Percentiles rank a stretch among this genome's conserved stretches.
Conservation (phyloP, 1,140 invertebrate genomes). For the Zophobas atratus region DNA sequence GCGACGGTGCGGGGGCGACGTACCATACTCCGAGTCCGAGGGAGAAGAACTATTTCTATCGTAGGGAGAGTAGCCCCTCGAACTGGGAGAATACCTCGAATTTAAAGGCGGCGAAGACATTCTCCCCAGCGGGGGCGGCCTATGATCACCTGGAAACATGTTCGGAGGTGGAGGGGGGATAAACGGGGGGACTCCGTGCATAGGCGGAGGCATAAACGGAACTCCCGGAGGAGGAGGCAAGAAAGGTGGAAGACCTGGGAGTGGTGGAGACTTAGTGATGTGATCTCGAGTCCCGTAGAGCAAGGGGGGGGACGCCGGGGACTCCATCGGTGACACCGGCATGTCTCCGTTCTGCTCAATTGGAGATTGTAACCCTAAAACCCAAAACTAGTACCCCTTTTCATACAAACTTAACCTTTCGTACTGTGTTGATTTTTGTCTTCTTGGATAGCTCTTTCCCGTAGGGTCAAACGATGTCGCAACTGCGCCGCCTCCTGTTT, state of each 20-base stretch:
- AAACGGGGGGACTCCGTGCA: slow-evolving; percentile 66
- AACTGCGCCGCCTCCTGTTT: slow-evolving; percentile 82
- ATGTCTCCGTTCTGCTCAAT: slow-evolving; percentile 65
- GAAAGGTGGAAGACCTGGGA: slow-evolving; percentile 68
- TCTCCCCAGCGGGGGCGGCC: slow-evolving; percentile 76
- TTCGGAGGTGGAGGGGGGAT: slow-evolving; percentile 66
- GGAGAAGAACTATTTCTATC: slow-evolving; percentile 64
- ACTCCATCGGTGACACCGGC: slow-evolving; percentile 65
- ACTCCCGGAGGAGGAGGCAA: slow-evolving; percentile 61
- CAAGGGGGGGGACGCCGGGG: slow-evolving; percentile 69
- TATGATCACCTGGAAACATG: slow-evolving; percentile 72
- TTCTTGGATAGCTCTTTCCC: slow-evolving; percentile 71
- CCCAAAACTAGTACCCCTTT: not conserved
- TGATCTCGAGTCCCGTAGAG: slow-evolving; percentile 66
- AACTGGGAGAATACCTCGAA: slow-evolving; percentile 63
- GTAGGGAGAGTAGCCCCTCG: slow-evolving; percentile 64
- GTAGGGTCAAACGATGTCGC: slow-evolving; percentile 78
- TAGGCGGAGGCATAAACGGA: slow-evolving; percentile 67
- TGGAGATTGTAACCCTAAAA: slow-evolving; percentile 60
- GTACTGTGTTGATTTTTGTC: slow-evolving; percentile 64
- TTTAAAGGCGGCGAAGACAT: slow-evolving; percentile 74
- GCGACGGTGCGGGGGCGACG: slow-evolving; percentile 56
- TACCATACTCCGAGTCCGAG: slow-evolving; percentile 63
- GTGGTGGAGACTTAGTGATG: slow-evolving; percentile 70
- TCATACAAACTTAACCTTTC: slow-evolving; percentile 41